A percentile compares a stretch with the other conserved stretches of the same genome.
These are phyloP conservation scores for Sciurus niger DNA, from an alignment of 2,113 vertebrate species.

Conservation along the genomic window DNA sequence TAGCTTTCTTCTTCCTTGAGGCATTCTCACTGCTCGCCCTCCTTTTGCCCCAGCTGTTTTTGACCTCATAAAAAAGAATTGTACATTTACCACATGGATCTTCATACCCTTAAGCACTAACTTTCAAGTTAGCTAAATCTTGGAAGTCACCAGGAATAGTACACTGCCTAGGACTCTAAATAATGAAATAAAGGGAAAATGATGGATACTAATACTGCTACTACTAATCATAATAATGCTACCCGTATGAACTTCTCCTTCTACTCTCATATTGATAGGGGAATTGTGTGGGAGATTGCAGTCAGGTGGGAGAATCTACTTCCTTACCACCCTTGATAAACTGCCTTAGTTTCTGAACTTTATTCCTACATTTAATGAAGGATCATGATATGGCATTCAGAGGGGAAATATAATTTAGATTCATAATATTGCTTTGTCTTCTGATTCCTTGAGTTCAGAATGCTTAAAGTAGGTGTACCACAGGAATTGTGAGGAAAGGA, in stretches of 20 bases:
- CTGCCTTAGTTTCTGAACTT: background rate
- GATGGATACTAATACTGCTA: background rate
- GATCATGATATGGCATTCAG: background rate
- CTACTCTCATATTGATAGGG: background rate
- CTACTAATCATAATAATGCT: background rate
- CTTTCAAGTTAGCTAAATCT: conserved; percentile 32
- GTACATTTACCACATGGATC: background rate
- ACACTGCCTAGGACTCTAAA: background rate
- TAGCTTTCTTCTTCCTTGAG: conserved; percentile 8
- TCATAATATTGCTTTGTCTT: background rate
- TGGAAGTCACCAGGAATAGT: background rate
- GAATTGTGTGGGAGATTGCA: background rate
- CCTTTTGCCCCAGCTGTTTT: conserved; percentile 34
- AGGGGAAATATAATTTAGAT: background rate
- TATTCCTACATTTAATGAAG: background rate
- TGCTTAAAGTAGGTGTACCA: background rate
- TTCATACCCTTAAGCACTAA: background rate
- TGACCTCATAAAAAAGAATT: background rate
- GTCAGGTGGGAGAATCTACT: background rate
- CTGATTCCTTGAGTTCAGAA: conserved; percentile 26
- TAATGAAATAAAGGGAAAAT: conserved; percentile 53
- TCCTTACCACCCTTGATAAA: background rate
- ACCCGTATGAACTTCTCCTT: background rate
- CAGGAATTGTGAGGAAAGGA: background rate
- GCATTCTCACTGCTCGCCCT: background rate